These are phyloP conservation scores for Cyrtonyx montezumae DNA, from an alignment of 2,113 vertebrate genomes.

Conservation along the genomic window DNA sequence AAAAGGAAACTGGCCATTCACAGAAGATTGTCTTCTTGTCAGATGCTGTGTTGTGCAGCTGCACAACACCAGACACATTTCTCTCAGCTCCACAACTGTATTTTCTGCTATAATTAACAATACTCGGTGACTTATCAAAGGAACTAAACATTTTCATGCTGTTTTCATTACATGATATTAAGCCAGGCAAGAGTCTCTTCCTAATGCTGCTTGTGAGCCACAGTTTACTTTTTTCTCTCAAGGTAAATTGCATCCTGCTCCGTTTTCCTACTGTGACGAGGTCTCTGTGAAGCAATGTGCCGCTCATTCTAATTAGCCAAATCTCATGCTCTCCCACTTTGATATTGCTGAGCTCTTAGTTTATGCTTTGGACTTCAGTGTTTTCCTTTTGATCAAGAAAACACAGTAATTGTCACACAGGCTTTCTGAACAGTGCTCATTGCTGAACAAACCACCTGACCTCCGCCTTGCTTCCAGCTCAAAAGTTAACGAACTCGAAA, in stretches of 20 bases:
- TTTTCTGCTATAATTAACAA: neutral
- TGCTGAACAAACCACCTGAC: neutral
- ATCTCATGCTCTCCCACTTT: neutral
- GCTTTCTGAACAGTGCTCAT: neutral
- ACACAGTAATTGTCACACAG: neutral
- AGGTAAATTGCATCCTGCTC: neutral
- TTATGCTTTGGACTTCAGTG: neutral
- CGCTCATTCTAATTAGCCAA: rapidly evolving
- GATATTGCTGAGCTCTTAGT: neutral
- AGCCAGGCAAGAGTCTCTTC: neutral
- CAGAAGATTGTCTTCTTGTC: neutral
- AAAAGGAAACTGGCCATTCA: neutral
- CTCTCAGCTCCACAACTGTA: neutral
- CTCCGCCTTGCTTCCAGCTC: neutral
- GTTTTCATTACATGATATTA: neutral
- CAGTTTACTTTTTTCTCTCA: neutral
- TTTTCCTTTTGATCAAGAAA: neutral
- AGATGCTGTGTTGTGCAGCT: neutral
- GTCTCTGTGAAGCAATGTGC: neutral
- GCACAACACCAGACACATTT: rapidly evolving
- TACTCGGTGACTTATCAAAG: neutral
- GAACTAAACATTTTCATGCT: neutral
- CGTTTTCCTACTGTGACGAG: neutral
- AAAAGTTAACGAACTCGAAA: neutral
- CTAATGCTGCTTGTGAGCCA: neutral